Base-by-base conservation (phyloP, 2,797 vertebrate genomes). In the Sebastes itinus region DNA sequence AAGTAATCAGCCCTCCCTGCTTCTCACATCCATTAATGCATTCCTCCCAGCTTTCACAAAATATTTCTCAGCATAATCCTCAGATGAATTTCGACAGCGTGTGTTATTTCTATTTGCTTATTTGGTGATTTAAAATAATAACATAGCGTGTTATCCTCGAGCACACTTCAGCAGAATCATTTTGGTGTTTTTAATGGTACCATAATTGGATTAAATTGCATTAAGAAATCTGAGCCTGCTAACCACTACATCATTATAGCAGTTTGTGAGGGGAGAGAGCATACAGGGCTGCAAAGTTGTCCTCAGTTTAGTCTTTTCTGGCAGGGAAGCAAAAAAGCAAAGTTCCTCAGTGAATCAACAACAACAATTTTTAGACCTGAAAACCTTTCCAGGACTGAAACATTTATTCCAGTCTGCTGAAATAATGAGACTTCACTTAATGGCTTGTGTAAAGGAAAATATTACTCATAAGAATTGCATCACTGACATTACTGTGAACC, bases 381-480 rank as follows among this genome's bases (percentile, higher is more conserved):
- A 83, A 81, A 78, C 16, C 20, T 83, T 84, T 54, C 78, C 83
- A 81, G 77, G 77, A 72, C 12, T 78, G 52, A 77, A 85, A 62
- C 83, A 68, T 75, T 88, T 23, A 78, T 77, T 88, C 52, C 85
- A 78, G 83, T 77, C 83, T 69, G 68, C 74, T 65, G 22, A 42
- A 75, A 60, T 85, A 79, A 90, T 80, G 38, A 89, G 62, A 72
- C 60, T 54, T n/a, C 58, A 68, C 58, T 82, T 85, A 83, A 85
- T 63, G 27, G 54, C 55, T 28, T 80, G 30, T 70, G 77, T 63
- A 35, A 22, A 8, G 91, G 88, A 93, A 92, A 87, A 69, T 72
- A 68, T 94, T 87, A 75, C 85, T 87, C 86, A 88, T 22, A 9
- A 66, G 70, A 84, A 72, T 91, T 52, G 87, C 88, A 81, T 91